Conservation (phyloP, 92 coral and sea anemone genomes). For the Porites cylindrica region DNA sequence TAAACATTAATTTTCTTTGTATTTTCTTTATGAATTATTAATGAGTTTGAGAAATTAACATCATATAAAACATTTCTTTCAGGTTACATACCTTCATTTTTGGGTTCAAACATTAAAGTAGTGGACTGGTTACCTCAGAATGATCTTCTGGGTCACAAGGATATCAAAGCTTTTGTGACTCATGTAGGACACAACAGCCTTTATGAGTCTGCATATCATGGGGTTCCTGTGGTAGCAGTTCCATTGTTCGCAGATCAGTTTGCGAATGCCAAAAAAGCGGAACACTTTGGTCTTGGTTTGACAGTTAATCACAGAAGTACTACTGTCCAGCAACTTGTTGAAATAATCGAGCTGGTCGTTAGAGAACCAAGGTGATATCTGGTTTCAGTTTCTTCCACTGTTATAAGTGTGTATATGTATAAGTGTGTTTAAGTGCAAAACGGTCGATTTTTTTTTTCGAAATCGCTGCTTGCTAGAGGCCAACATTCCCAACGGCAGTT, state of each 20-base stretch:
- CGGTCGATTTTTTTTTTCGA: too few relatives aligned
- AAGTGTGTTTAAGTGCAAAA: too few relatives aligned
- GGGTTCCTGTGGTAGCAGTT: conserved; percentile 35
- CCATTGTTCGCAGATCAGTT: not conserved
- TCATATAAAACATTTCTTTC: not conserved
- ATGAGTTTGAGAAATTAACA: too few relatives aligned
- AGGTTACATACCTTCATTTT: not conserved
- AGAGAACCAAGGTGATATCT: not conserved
- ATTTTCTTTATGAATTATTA: too few relatives aligned
- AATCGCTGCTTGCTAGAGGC: too few relatives aligned
- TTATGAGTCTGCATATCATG: conserved; percentile 56
- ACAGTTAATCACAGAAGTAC: not conserved
- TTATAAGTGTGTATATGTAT: too few relatives aligned
- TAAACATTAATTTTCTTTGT: too few relatives aligned
- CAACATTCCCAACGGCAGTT: too few relatives aligned
- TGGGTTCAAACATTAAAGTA: not conserved
- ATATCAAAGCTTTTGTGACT: conserved; percentile 46
- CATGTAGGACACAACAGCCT: conserved; percentile 63
- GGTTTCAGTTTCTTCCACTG: not conserved
- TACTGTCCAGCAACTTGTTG: not conserved
- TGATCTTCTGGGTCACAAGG: conserved; percentile 16
- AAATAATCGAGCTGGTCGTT: not conserved
- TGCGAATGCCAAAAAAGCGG: not conserved
- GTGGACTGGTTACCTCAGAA: not conserved
- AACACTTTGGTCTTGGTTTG: not conserved